Percentiles rank a stretch among this genome's conserved stretches.
Conservation (phyloP, 2,888 invertebrate genomes). For the Agrilus mali region DNA sequence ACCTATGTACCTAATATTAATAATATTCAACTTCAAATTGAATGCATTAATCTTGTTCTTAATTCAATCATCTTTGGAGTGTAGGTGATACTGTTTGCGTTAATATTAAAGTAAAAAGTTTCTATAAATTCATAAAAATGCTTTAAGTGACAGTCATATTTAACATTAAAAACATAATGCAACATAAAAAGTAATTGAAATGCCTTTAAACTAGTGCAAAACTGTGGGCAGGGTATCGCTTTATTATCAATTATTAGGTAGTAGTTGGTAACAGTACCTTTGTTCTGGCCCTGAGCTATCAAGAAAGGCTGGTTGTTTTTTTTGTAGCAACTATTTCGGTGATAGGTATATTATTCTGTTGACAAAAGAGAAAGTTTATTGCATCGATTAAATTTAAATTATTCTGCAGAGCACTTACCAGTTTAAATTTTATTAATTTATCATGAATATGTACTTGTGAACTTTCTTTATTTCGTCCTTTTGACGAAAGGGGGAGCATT, state of each 20-base stretch:
- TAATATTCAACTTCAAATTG: not conserved
- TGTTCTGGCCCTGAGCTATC: not conserved
- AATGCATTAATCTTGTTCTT: not conserved
- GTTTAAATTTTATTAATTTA: no score
- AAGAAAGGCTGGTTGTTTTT: not conserved
- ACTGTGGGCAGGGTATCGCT: not conserved
- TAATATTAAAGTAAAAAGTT: not conserved
- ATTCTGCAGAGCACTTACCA: no score
- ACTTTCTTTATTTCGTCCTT: no score
- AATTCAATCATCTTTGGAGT: not conserved
- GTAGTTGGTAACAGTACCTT: not conserved
- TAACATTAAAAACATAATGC: not conserved
- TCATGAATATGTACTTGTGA: no score
- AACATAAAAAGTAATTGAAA: conserved; percentile 1
- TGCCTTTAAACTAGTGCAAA: not conserved
- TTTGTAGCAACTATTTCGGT: no score
- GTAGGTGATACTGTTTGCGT: not conserved
- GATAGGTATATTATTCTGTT: no score
- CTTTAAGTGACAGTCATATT: not conserved
- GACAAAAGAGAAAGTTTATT: no score
- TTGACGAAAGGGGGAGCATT: no score
- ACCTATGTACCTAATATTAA: not conserved
- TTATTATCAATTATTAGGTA: not conserved
- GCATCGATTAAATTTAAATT: no score
- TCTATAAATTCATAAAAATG: conserved; percentile 1